Evolutionary conservation across 1,140 invertebrate genomes (phyloP), one percentile per base, ranked within the genome.

Genomic region (Tachypleus tridentatus): DNA sequence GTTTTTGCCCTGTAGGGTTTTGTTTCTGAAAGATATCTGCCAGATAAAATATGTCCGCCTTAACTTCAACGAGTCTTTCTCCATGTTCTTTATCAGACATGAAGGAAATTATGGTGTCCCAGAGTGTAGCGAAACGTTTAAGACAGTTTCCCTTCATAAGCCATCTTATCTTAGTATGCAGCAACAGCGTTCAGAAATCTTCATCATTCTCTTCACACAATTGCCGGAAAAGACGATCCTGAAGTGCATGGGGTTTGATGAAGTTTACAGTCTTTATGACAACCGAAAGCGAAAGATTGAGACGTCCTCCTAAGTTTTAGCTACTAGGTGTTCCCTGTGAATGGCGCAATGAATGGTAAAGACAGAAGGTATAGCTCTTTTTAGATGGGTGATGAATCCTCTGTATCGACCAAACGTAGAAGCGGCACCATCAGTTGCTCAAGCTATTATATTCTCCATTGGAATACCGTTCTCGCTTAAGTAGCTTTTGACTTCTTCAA

Each of bases 351-450:
- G 69, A 51, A 69, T 57, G 9, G 62, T 50, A 53, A 70, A 60
- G 47, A 66, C 56, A 58, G 59, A 9, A 64, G 72, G 70, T 56
- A 70, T 67, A 57, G 64, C 66, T 58, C 73, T 64, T 70, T 74
- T 74, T 58, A 75, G 67, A 60, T 67, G 67, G 52, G 64, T 64
- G 51, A 74, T 62, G 65, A 75, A 74, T 60, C 66, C 67, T 64
- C 61, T 67, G 64, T 75, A 69, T 49, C 68, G 63, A 49, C 70
- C 72, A 65, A 69, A 63, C 71, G 73, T 74, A 52, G 72, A 64
- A 61, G 67, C 71, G 70, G 69, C 70, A 62, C 70, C 72, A 72
- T 76, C 73, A 58, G 70, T 75, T 63, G 72, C 73, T 64, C 70
- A 64, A 63, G 70, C 72, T 54, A 73, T 67, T 59, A 74, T 74